These are phyloP conservation scores for Gymnobelideus leadbeateri DNA, from an alignment of 2,113 vertebrate species.

Conservation along the genomic window DNA sequence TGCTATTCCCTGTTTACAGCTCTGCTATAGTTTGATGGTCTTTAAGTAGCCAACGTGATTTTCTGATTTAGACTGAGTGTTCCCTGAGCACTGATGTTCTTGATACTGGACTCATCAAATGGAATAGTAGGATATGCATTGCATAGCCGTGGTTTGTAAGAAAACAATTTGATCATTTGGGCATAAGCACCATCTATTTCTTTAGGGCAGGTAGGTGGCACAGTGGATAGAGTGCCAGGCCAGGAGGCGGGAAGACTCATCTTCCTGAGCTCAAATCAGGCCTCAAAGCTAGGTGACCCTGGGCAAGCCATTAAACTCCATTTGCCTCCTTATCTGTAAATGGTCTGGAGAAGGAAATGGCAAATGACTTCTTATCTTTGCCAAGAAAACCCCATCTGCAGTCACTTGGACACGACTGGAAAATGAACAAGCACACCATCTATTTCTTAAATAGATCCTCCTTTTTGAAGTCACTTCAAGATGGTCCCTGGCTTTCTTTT, in stretches of 20 bases:
- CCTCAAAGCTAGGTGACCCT: background rate
- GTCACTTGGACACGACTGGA: background rate
- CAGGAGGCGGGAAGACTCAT: background rate
- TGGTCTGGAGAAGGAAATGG: background rate
- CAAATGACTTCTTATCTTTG: background rate
- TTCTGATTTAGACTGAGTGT: background rate
- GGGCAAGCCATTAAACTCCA: background rate
- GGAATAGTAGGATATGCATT: background rate
- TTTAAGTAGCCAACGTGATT: background rate
- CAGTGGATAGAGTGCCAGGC: background rate
- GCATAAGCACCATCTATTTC: background rate
- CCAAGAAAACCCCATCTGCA: background rate
- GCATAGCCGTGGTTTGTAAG: background rate
- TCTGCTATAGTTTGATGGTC: background rate
- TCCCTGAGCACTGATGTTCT: background rate
- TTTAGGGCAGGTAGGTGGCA: background rate
- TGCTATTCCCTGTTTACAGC: background rate
- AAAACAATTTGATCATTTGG: background rate
- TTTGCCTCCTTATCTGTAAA: background rate
- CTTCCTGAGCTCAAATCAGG: background rate
- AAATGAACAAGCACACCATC: background rate
- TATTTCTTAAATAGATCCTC: slow-evolving; percentile 13
- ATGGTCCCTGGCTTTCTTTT: slow-evolving; percentile 60
- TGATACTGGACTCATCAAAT: background rate
- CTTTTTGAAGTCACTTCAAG: slow-evolving; percentile 41